Percentiles rank a stretch among this genome's conserved stretches.
phyloP scores from a whole-genome alignment of 2,797 vertebrate genomes.

The Phalloptychus januarius region DNA sequence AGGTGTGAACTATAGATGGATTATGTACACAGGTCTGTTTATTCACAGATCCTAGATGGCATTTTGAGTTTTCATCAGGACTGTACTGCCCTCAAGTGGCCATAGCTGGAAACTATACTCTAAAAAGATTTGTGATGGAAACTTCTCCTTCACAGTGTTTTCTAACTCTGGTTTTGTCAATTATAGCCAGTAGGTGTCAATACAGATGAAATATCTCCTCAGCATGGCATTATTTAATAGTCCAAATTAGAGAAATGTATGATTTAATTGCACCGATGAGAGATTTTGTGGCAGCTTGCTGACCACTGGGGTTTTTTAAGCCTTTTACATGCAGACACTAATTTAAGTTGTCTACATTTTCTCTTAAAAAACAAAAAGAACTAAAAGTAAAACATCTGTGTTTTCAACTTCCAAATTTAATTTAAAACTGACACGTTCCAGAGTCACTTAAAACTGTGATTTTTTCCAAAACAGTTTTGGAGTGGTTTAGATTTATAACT shows the following conservation, averaged over 20 bases:
- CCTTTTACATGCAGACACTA: neutral
- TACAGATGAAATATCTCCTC: neutral
- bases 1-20: neutral
- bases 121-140: neutral
- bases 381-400: neutral
- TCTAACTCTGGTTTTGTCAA: neutral
- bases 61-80: slow-evolving; percentile 33
- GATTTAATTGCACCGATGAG: neutral
- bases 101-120: neutral
- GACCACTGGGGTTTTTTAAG: neutral
- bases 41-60: slow-evolving; percentile 14
- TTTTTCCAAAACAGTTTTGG: neutral
- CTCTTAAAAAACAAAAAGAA: neutral
- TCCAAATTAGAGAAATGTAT: neutral
- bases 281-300: neutral
- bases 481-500: neutral
- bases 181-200: neutral
- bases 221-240: neutral
- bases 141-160: neutral
- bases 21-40: neutral
- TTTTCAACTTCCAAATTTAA: neutral
- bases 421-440: neutral
- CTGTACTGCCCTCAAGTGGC: slow-evolving; percentile 74
- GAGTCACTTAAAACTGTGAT: neutral
- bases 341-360: neutral